Evolutionary conservation across 2,888 invertebrate species (phyloP).

Genomic region (Petrolisthes cinctipes): DNA sequence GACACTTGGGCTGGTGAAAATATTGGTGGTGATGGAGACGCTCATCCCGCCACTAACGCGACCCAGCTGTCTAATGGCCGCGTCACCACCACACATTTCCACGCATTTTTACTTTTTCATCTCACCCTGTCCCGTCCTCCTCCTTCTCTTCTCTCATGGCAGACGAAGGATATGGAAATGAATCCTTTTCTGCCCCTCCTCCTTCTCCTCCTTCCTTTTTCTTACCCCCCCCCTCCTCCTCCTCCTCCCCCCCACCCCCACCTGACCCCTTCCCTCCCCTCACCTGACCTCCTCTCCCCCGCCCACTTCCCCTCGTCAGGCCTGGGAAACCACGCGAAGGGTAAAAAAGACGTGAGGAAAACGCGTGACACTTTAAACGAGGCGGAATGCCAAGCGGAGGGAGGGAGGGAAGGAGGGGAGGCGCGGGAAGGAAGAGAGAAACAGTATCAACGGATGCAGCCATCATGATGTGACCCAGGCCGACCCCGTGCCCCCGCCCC

Average conservation of each 20-base stretch:
- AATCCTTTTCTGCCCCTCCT: neutral
- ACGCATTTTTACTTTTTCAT: slow-evolving; percentile 1
- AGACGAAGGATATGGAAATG: slow-evolving; percentile 25
- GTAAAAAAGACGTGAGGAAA: slow-evolving; percentile 39
- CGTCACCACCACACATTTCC: neutral
- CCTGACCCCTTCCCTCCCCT: slow-evolving; percentile 1
- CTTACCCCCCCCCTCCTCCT: neutral
- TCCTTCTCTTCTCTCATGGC: slow-evolving; percentile 3
- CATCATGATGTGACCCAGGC: slow-evolving; percentile 37
- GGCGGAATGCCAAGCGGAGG: slow-evolving; percentile 35
- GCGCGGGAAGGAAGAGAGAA: slow-evolving; percentile 2
- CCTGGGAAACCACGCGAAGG: neutral
- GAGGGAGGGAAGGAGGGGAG: neutral
- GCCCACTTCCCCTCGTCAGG: neutral
- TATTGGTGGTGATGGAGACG: neutral
- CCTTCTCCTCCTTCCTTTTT: neutral
- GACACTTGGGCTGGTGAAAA: neutral
- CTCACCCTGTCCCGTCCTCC: neutral
- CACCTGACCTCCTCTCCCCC: slow-evolving; percentile 4
- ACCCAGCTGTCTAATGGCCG: slow-evolving; percentile 3
- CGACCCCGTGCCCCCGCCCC: slow-evolving; percentile 1
- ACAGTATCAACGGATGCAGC: slow-evolving; percentile 46
- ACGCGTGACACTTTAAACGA: slow-evolving; percentile 50
- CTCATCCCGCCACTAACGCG: slow-evolving; percentile 10
- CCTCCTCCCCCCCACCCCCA: neutral